Evolutionary conservation across 2,888 invertebrate species (phyloP).

Genomic region (Platerodrilus igneus): DNA sequence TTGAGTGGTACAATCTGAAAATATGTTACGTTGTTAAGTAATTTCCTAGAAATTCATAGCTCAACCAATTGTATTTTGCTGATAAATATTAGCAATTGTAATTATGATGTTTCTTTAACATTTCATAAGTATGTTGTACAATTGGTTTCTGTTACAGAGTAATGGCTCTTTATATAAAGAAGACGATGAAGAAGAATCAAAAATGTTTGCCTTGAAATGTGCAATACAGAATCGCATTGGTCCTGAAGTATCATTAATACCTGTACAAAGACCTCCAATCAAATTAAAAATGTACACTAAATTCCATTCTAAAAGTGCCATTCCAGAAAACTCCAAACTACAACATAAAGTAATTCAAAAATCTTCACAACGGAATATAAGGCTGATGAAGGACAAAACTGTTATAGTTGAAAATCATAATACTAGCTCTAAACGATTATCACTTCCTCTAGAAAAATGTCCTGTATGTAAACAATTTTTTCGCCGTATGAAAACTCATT

Average conservation of each 20-base stretch:
- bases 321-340: slow-evolving; percentile 8
- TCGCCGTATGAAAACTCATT: slow-evolving; percentile 48
- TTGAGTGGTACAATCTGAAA: too few relatives aligned
- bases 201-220: too few relatives aligned
- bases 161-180: slow-evolving; percentile 6
- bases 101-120: too few relatives aligned
- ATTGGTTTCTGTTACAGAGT: too few relatives aligned
- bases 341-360: slow-evolving; percentile 21
- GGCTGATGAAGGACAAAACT: slow-evolving; percentile 36
- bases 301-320: not conserved
- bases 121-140: too few relatives aligned
- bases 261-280: slow-evolving; percentile 16
- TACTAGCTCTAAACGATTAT: slow-evolving; percentile 40
- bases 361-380: slow-evolving; percentile 34
- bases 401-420: slow-evolving; percentile 35
- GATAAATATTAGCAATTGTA: too few relatives aligned
- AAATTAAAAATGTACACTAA: slow-evolving; percentile 17
- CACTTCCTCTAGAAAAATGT: slow-evolving; percentile 44
- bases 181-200: slow-evolving; percentile 6
- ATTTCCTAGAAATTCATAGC: too few relatives aligned
- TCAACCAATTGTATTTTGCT: too few relatives aligned
- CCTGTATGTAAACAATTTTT: slow-evolving; percentile 45
- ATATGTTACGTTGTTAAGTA: too few relatives aligned
- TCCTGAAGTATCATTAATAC: slow-evolving; percentile 26
- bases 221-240: slow-evolving; percentile 13